phyloP scores from a whole-genome alignment of 2,113 vertebrate species.

The Amblyornis subalaris region DNA sequence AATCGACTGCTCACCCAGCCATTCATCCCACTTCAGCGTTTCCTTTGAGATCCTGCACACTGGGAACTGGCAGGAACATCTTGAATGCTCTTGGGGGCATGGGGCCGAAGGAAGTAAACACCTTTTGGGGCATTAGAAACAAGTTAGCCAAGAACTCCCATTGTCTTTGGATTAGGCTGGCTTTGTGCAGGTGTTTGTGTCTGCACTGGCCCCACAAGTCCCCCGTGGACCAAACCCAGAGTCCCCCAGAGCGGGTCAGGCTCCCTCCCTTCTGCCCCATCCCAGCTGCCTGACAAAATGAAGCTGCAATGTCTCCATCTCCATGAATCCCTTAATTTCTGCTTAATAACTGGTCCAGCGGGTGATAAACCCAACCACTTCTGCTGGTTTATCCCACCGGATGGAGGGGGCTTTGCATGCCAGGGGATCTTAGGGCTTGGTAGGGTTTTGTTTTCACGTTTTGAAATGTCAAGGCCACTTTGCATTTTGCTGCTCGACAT shows the following conservation, averaged over 20 bases:
- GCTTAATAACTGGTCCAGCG: not conserved
- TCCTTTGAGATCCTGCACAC: not conserved
- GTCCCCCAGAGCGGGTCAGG: not conserved
- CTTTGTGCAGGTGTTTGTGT: not conserved
- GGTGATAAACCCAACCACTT: not conserved
- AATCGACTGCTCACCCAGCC: not conserved
- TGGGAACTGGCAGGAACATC: not conserved
- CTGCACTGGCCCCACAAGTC: not conserved
- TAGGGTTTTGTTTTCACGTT: not conserved
- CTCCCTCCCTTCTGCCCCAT: not conserved
- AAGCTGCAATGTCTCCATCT: not conserved
- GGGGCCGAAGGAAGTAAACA: not conserved
- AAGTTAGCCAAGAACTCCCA: not conserved
- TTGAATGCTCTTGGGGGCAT: not conserved
- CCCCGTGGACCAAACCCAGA: not conserved
- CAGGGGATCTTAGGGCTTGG: not conserved
- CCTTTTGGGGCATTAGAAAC: not conserved
- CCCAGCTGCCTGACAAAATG: not conserved
- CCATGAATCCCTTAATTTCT: not conserved
- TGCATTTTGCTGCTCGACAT: not conserved
- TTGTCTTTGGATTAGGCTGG: not conserved
- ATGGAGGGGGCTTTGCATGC: not conserved
- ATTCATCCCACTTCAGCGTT: not conserved
- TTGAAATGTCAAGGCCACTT: not conserved
- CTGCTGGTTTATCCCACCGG: not conserved